Evolutionary conservation across 1,140 invertebrate species (phyloP), one percentile per base, ranked within the genome.

Genomic region (Drosophila nigromelanica): DNA sequence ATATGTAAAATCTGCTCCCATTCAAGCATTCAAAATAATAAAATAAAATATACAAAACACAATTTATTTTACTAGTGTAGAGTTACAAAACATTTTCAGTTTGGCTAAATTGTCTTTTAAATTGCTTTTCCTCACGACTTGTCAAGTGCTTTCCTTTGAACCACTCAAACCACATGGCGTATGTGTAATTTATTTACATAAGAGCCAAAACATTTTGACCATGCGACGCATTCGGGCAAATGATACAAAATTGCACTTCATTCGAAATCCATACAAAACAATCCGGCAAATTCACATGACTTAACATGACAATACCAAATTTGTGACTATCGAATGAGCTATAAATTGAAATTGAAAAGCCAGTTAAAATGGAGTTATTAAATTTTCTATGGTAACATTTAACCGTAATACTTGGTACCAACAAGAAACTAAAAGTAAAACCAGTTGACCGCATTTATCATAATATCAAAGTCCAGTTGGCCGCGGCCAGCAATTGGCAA

Each of bases 121-220:
- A 87, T 89, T 89, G 76, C 67, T 85, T 89, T 70, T 71, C 40
- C 47, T 27, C 47, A 50, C 66, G 75, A 61, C 58, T 76, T 76
- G 72, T 61, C 54, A 60, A 58, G 51, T 45, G 45, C 47, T 43
- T 52, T 58, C 33, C 42, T 45, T 14, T n/a, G 18, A 50, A 30
- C 21, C 14, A 35, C 33, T 48, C 12, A 24, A 43, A 27, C 37
- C 10, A 42, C 73, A 33, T 4, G 51, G 42, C 55, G 37, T 77
- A 75, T 69, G 47, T 51, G 73, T 64, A 79, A 80, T 83, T 76
- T 80, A 35, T 64, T 71, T 14, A 69, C 11, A 48, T 24, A 11
- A 15, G 50, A 42, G 12, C 12, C 14, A 48, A 59, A 45, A 48
- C 58, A 58, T 40, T 27, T 35, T 55, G 27, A 43, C 40, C 42